Conservation (phyloP, 2,888 invertebrate genomes). For the Tenthredo mesomela region DNA sequence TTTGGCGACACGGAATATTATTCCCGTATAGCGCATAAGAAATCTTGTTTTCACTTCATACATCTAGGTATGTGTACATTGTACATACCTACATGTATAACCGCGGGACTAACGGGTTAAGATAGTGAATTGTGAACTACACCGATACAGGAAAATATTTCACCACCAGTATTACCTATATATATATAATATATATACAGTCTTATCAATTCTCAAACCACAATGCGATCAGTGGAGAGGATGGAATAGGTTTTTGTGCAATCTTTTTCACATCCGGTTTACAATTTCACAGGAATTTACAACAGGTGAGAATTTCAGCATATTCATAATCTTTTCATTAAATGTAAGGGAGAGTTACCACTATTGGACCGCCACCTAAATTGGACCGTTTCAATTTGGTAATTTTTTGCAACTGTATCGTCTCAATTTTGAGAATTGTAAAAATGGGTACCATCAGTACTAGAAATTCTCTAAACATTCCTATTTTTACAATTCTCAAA, state of each 20-base stretch:
- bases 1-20: not conserved
- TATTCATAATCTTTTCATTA: not conserved
- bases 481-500: no score
- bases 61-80: no score
- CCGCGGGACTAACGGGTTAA: not conserved
- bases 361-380: no score
- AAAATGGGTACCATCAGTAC: no score
- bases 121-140: not conserved
- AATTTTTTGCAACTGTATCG: no score
- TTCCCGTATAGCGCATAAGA: not conserved
- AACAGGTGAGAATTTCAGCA: not conserved
- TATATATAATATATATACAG: no score
- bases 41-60: not conserved
- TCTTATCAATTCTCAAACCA: not conserved
- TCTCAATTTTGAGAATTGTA: no score
- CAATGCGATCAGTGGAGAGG: not conserved
- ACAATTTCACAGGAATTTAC: not conserved
- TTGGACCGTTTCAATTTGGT: no score
- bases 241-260: not conserved
- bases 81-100: not conserved
- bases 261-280: not conserved
- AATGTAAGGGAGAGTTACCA: no score
- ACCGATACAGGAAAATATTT: not conserved
- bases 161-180: not conserved
- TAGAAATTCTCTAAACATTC: no score